Conservation (phyloP, 1,140 invertebrate species). For the Brevipalpus yothersi region DNA sequence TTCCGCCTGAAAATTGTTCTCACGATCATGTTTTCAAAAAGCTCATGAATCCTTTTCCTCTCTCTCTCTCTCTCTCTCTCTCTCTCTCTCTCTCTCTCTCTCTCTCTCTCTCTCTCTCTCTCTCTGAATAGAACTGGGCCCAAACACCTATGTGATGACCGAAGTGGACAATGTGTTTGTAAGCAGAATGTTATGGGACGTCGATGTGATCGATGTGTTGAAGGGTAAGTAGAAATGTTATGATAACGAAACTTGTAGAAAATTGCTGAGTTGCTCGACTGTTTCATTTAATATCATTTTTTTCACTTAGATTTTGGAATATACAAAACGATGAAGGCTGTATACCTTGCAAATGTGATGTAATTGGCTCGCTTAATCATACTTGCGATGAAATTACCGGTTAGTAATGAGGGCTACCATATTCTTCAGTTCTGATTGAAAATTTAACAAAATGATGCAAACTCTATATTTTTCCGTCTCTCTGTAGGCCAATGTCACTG, state of each 20-base stretch:
- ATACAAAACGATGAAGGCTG: slow-evolving; percentile 35
- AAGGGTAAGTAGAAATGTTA: slow-evolving; percentile 19
- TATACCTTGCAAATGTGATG: slow-evolving; percentile 41
- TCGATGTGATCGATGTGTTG: slow-evolving; percentile 57
- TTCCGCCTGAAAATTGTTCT: too few relatives aligned
- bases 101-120: too few relatives aligned
- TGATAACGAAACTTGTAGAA: too few relatives aligned
- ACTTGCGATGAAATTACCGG: slow-evolving; percentile 45
- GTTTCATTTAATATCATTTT: too few relatives aligned
- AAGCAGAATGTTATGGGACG: slow-evolving; percentile 48
- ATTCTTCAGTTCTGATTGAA: too few relatives aligned
- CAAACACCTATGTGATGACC: slow-evolving; percentile 38
- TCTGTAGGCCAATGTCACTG: slow-evolving; percentile 54
- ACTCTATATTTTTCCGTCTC: too few relatives aligned
- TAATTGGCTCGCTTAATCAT: slow-evolving; percentile 51
- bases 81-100: too few relatives aligned
- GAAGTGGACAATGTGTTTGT: slow-evolving; percentile 70
- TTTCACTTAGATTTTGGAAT: slow-evolving; percentile 17
- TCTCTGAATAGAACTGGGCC: too few relatives aligned
- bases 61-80: too few relatives aligned
- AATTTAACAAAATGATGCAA: too few relatives aligned
- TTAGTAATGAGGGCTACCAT: too few relatives aligned
- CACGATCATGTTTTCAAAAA: not conserved
- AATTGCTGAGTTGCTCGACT: too few relatives aligned
- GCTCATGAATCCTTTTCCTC: not conserved